Percentiles rank a stretch among this genome's conserved stretches.
These are phyloP conservation scores for Acronicta aceris DNA, from an alignment of 2,888 invertebrate species.

Conservation along the genomic window DNA sequence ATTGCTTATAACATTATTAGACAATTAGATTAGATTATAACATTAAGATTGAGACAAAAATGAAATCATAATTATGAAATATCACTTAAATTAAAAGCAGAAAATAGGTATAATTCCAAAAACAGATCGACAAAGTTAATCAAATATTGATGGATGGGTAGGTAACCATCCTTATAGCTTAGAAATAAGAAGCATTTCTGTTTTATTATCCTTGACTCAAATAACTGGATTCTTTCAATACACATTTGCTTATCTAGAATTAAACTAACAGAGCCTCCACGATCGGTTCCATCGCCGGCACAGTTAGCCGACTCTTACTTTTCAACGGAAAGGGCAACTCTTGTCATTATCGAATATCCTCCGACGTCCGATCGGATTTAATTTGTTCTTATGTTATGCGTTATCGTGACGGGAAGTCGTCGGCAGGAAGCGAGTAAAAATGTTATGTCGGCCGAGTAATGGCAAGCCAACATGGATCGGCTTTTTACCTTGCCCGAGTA, in stretches of 20 bases:
- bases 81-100: no score
- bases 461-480: constrained; percentile 58
- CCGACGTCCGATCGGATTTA: constrained; percentile 71
- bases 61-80: no score
- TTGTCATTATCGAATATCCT: constrained; percentile 72
- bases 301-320: constrained; percentile 52
- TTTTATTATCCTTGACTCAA: no score
- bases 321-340: constrained; percentile 61
- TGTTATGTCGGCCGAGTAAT: constrained; percentile 70
- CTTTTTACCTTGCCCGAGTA: constrained; percentile 51
- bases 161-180: no score
- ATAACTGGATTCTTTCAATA: no score
- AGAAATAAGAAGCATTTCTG: no score
- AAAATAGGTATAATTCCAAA: no score
- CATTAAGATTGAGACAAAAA: no score
- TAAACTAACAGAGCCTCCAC: constrained; percentile 1
- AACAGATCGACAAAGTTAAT: no score
- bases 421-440: constrained; percentile 73
- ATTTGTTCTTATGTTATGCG: constrained; percentile 72
- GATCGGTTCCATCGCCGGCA: constrained; percentile 6
- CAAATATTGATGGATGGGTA: no score
- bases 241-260: neutral
- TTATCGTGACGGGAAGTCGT: constrained; percentile 75
- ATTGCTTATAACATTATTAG: no score
- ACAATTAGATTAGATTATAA: no score